Conservation (phyloP, 2,888 invertebrate genomes). For the Horisme vitalbata region DNA sequence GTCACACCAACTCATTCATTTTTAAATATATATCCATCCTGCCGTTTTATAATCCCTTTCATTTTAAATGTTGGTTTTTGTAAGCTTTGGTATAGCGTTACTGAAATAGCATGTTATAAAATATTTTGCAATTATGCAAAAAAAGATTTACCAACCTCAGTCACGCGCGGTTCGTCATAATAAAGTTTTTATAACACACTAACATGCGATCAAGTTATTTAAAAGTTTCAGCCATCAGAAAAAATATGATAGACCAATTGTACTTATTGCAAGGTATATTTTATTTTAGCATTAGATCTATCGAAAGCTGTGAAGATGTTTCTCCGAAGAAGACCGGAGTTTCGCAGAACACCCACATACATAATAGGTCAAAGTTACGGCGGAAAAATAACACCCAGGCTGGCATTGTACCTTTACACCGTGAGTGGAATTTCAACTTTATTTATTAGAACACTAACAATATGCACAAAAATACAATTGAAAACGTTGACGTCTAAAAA, state of each 20-base stretch:
- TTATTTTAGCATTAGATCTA: conserved; percentile 86
- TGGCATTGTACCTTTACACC: conserved; percentile 63
- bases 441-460: neutral
- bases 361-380: conserved; percentile 95
- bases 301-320: conserved; percentile 87
- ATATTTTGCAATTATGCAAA: no score
- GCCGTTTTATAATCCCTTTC: no score
- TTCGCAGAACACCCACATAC: conserved; percentile 89
- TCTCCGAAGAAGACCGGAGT: conserved; percentile 85
- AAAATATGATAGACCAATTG: neutral
- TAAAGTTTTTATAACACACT: conserved; percentile 7
- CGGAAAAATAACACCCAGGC: conserved; percentile 90
- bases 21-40: no score
- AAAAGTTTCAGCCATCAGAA: neutral
- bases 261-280: conserved; percentile 26
- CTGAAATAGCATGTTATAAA: no score
- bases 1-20: no score
- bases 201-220: conserved; percentile 12
- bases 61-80: no score
- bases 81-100: no score
- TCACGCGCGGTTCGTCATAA: neutral
- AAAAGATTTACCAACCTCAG: neutral
- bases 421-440: conserved; percentile 43
- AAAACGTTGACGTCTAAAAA: no score
- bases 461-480: no score